phyloP scores from a whole-genome alignment of 2,113 vertebrate genomes.

The Tiliqua scincoides region DNA sequence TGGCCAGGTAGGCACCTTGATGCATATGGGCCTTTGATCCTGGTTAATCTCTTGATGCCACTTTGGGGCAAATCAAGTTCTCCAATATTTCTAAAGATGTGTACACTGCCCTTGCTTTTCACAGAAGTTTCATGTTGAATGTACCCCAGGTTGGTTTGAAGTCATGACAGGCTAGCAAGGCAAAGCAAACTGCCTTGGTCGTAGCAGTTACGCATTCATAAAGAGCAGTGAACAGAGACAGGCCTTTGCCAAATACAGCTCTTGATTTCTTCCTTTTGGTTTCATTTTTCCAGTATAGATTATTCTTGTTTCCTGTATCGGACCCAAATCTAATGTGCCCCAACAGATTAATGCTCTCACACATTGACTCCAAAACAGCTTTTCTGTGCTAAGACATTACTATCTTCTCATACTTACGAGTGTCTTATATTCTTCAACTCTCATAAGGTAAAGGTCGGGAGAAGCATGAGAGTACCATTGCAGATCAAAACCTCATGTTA shows the following conservation, averaged over 20 bases:
- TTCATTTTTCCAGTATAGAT: conserved; percentile 21
- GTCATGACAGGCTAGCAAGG: not conserved
- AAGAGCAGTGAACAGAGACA: conserved; percentile 13
- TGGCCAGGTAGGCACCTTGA: too few relatives aligned
- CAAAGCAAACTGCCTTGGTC: not conserved
- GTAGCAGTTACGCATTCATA: not conserved
- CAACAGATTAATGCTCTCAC: conserved; percentile 51
- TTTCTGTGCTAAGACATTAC: conserved; percentile 21
- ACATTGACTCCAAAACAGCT: conserved; percentile 38
- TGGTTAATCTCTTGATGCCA: not conserved
- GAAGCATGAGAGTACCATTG: not conserved
- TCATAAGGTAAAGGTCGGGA: conserved; percentile 32
- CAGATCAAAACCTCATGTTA: conserved; percentile 19
- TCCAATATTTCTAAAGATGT: not conserved
- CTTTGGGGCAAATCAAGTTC: too few relatives aligned
- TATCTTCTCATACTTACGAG: conserved; percentile 14
- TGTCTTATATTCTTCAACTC: not conserved
- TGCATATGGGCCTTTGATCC: too few relatives aligned
- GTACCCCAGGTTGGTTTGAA: not conserved
- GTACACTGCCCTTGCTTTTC: not conserved
- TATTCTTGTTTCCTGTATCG: conserved; percentile 33
- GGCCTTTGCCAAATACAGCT: not conserved
- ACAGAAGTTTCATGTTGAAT: not conserved
- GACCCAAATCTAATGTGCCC: conserved; percentile 18
- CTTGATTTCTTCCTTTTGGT: accelerated